Evolutionary conservation across 2,113 vertebrate genomes (phyloP), one percentile per base, ranked within the genome.

Genomic region (Hyla sarda): DNA sequence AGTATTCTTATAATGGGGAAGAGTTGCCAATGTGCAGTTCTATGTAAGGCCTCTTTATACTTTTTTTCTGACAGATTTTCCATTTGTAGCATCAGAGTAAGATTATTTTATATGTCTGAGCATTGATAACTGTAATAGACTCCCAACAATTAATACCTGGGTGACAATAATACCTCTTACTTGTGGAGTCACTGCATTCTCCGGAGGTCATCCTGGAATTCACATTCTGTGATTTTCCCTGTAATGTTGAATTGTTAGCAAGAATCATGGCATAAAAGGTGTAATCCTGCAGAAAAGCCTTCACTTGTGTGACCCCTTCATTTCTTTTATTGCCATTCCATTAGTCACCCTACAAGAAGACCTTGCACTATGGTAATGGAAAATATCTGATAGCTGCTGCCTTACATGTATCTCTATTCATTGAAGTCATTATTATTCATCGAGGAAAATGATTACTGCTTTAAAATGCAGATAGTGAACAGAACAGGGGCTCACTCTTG

Each of bases 331-430:
- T 71, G 67, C 8, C 32, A 37, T 71, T 71, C 67, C 67, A 71
- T 71, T 71, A 71, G 67, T 41, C 32, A 71, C 34, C 34, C 67
- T 37, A 71, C 19, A 41, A 71, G 21, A 41, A 34, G 67, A 71
- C 67, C 67, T 71, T 71, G 67, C 34, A 41, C 67, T 71, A 41
- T 71, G 34, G 34, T 71, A 41, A 71, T 71, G 67, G 67, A 71
- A 71, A 41, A 5, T 71, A 71, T 71, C 19, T 23, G 67, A 71
- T 71, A 71, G 32, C 19, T 71, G 67, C 67, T 10, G 32, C 67
- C 67, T 37, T 41, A 71, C 32, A 37, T 37, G 34, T 71, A 71
- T 71, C 67, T 41, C 67, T 41, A 71, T 71, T 71, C n/a, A 71
- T 41, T 41, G 32, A 10, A 71, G 34, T 71, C 67, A 71, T 71